Evolutionary conservation across 1,140 invertebrate species (phyloP), one percentile per base, ranked within the genome.

Genomic region (Stratiolaelaps scimitus): DNA sequence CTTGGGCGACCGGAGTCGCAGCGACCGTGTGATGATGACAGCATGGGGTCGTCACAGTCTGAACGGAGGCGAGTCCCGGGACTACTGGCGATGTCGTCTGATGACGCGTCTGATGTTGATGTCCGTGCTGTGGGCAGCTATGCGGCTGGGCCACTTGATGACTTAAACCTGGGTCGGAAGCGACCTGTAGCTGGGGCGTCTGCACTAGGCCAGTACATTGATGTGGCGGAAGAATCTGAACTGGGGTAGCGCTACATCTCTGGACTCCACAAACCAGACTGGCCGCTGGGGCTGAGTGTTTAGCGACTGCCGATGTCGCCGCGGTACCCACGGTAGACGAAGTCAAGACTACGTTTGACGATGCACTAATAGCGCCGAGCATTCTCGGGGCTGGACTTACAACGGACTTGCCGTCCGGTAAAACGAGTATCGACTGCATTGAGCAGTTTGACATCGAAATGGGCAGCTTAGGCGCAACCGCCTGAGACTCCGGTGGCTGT

Each of bases 1-100:
- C 53, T 60, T 60, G 53, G 47, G 53, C 26, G 53, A 60, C 53
- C 53, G 53, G 53, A 60, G 53, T 60, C 53, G 53, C 34, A 60
- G 53, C 53, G 53, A 60, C 53, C 23, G 53, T 34, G 34, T 60
- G 53, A 34, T 60, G 53, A 60, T 60, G 53, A 60, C 53, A 60
- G 53, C 53, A 60, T 40, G 34, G 34, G 5, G 34, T 40, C 53
- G 53, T 26, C 23, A 60, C 53, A 60, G 26, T 60, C 34, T 60
- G 53, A 60, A 60, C 53, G 53, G 53, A 60, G 10, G 53, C 23
- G 26, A 26, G 26, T 26, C 17, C 53, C 53, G 53, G 53, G 53
- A 60, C 53, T 29, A 34, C 23, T 15, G 53, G 26, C 53, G 53
- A 60, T 40, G 34, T 10, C 34, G 34, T 40, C 34, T 40, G 34